These are phyloP conservation scores for Alosa alosa DNA, from an alignment of 2,113 vertebrate genomes.

Conservation along the genomic window DNA sequence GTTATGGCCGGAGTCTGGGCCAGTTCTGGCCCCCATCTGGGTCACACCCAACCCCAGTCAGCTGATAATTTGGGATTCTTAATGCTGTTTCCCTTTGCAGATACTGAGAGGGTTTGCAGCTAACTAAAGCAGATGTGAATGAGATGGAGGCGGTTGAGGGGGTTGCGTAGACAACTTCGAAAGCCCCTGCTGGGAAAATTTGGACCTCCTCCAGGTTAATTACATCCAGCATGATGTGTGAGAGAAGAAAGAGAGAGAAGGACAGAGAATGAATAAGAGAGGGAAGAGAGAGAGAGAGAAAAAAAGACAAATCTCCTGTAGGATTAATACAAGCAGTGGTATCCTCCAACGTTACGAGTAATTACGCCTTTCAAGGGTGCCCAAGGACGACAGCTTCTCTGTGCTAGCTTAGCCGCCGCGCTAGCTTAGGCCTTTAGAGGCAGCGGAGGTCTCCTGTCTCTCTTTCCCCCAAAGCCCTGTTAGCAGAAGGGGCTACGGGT, in stretches of 20 bases:
- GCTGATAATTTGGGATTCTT: neutral
- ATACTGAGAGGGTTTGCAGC: neutral
- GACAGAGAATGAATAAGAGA: too few relatives aligned
- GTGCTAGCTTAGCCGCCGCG: neutral
- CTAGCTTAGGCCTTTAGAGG: neutral
- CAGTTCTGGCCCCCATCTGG: too few relatives aligned
- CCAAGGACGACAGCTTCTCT: conserved; percentile 11
- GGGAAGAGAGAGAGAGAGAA: neutral
- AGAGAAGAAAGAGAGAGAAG: conserved; percentile 11
- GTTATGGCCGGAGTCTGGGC: neutral
- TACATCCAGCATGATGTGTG: conserved; percentile 12
- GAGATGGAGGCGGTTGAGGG: conserved; percentile 14
- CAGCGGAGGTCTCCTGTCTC: neutral
- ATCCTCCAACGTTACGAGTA: conserved; percentile 21
- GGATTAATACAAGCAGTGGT: conserved; percentile 21
- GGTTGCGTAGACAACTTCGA: neutral
- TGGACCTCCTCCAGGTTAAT: conserved; percentile 43
- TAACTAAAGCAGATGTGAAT: conserved; percentile 4
- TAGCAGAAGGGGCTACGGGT: neutral
- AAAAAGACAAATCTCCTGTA: neutral
- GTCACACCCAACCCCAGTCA: neutral
- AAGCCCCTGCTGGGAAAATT: conserved; percentile 25
- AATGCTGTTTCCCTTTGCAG: neutral
- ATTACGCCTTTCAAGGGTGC: conserved; percentile 37
- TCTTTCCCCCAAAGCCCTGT: neutral